Conservation (phyloP, 2,888 invertebrate species). For the Caenorhabditis wallacei region DNA sequence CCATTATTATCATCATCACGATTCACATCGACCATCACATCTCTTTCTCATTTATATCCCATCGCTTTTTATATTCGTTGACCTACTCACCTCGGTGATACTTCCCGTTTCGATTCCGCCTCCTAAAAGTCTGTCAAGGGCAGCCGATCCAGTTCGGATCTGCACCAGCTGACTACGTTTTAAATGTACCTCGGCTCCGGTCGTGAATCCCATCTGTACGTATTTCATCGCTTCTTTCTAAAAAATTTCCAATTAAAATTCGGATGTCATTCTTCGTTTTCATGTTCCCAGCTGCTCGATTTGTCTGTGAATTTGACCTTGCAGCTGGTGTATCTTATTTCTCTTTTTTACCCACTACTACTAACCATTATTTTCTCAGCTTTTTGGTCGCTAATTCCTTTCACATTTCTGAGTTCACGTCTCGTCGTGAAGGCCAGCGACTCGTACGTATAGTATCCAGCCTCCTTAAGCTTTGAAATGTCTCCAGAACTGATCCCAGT, state of each 20-base stretch:
- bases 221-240: conserved; percentile 92
- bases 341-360: conserved; percentile 7
- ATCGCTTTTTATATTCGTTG: conserved; percentile 21
- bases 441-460: conserved; percentile 96
- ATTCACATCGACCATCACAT: neutral
- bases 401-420: conserved; percentile 89
- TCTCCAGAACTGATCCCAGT: conserved; percentile 86
- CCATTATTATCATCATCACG: neutral
- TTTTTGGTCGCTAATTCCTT: conserved; percentile 96
- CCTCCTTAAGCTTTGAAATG: conserved; percentile 94
- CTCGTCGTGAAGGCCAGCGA: conserved; percentile 95
- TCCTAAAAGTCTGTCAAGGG: conserved; percentile 81
- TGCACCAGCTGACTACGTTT: conserved; percentile 96
- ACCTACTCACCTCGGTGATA: conserved; percentile 89
- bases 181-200: conserved; percentile 96
- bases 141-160: conserved; percentile 84
- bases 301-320: conserved; percentile 34
- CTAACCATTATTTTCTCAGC: conserved; percentile 87
- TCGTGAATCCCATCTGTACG: conserved; percentile 98
- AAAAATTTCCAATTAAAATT: conserved; percentile 1
- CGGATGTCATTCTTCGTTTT: neutral
- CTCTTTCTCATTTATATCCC: neutral
- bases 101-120: conserved; percentile 98
- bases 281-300: conserved; percentile 37
- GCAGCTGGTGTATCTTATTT: conserved; percentile 30